Evolutionary conservation across 2,888 invertebrate genomes (phyloP).

Genomic region (Agonum fuliginosum): DNA sequence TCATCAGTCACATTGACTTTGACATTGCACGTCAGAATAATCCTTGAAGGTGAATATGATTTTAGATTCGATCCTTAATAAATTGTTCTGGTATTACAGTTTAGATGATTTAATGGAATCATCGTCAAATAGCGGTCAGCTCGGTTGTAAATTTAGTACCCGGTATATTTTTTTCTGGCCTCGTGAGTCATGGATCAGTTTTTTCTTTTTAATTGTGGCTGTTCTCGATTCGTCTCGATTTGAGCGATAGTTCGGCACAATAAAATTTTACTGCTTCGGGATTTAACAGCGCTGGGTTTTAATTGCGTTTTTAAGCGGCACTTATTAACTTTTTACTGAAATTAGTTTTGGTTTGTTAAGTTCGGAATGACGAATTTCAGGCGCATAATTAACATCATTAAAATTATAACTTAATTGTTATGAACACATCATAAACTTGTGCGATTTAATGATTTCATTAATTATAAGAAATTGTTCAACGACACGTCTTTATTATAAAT

Average conservation of each 20-base stretch:
- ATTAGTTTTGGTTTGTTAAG: constrained; percentile 33
- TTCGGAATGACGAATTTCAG: background rate
- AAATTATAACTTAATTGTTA: constrained; percentile 26
- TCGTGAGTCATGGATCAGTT: too few relatives aligned
- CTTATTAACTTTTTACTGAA: constrained; percentile 12
- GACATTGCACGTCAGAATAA: too few relatives aligned
- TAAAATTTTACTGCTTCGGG: constrained; percentile 9
- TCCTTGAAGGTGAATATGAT: too few relatives aligned
- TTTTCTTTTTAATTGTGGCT: too few relatives aligned
- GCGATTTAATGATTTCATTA: constrained; percentile 2
- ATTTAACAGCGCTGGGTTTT: background rate
- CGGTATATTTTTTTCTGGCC: too few relatives aligned
- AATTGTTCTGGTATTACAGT: too few relatives aligned
- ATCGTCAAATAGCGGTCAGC: too few relatives aligned
- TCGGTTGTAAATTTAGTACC: too few relatives aligned
- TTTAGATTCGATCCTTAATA: too few relatives aligned
- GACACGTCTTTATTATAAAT: too few relatives aligned
- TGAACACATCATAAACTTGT: constrained; percentile 19
- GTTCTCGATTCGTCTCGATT: background rate
- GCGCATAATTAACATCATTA: constrained; percentile 34
- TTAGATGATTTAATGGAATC: too few relatives aligned
- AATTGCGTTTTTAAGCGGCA: constrained; percentile 29
- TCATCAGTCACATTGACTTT: too few relatives aligned
- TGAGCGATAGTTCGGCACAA: constrained; percentile 6
- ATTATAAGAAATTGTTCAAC: background rate